Percentiles rank a stretch among this genome's conserved stretches.
Evolutionary conservation across 2,113 vertebrate genomes (phyloP).

Genomic region (Thunnus thynnus): DNA sequence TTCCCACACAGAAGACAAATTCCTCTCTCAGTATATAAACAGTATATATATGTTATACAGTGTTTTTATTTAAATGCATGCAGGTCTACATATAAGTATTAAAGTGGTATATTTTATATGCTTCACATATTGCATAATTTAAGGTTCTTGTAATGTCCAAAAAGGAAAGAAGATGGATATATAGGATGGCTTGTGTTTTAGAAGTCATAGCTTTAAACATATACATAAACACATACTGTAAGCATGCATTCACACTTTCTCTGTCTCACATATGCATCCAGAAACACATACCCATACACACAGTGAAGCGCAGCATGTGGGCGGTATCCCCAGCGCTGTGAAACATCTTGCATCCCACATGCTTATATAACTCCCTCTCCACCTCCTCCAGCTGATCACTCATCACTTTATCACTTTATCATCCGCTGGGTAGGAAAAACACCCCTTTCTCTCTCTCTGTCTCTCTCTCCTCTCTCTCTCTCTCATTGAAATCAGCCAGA

Average conservation of each 20-base stretch:
- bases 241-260: conserved; percentile 60
- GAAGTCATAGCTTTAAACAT: conserved; percentile 9
- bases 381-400: conserved; percentile 80
- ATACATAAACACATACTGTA: conserved; percentile 27
- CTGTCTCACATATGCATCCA: conserved; percentile 67
- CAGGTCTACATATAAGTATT: neutral
- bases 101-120: no score
- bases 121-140: neutral
- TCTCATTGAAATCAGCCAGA: conserved; percentile 51
- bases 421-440: conserved; percentile 67
- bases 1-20: neutral
- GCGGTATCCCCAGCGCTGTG: conserved; percentile 72
- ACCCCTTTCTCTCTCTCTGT: conserved; percentile 24
- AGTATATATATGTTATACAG: neutral
- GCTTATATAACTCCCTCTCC: conserved; percentile 84
- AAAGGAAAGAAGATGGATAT: neutral
- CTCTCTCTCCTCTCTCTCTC: conserved; percentile 25
- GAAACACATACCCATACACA: conserved; percentile 42
- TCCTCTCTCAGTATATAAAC: no score
- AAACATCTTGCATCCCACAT: conserved; percentile 86
- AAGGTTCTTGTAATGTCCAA: neutral
- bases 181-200: neutral
- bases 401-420: conserved; percentile 72
- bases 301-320: conserved; percentile 66
- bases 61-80: neutral